Conservation (phyloP, 1,140 invertebrate species). For the Lordiphosa mommai region DNA sequence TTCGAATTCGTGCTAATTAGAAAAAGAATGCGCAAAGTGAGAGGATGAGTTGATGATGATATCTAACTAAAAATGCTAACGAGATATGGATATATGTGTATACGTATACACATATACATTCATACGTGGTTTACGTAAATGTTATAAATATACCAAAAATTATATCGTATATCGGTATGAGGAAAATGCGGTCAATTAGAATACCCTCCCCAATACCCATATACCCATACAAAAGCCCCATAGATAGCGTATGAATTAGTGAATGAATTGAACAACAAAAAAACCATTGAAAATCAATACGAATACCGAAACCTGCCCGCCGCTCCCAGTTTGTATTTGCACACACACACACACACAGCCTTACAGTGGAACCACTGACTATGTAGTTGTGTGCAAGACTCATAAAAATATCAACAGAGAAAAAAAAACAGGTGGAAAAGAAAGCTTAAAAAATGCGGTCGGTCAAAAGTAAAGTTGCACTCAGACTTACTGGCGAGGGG, state of each 20-base stretch:
- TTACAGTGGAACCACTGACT: conserved; percentile 5
- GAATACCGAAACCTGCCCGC: conserved; percentile 55
- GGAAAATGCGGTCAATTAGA: conserved; percentile 62
- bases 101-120: conserved; percentile 7
- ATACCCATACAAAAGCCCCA: conserved; percentile 6
- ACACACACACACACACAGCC: conserved; percentile 24
- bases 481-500: conserved; percentile 39
- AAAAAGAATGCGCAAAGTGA: conserved; percentile 53
- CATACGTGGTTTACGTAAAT: conserved; percentile 24
- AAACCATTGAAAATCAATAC: conserved; percentile 73
- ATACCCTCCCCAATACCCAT: conserved; percentile 37
- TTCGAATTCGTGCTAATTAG: conserved; percentile 71
- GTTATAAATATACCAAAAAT: conserved; percentile 20
- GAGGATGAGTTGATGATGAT: conserved; percentile 34
- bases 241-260: conserved; percentile 59
- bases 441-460: conserved; percentile 77
- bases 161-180: conserved; percentile 24
- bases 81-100: conserved; percentile 12
- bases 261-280: conserved; percentile 66
- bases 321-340: conserved; percentile 60
- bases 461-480: conserved; percentile 66
- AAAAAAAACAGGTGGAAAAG: conserved; percentile 74
- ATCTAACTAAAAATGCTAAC: conserved; percentile 42
- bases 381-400: conserved; percentile 35
- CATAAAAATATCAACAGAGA: conserved; percentile 67